Evolutionary conservation across 1,140 invertebrate genomes (phyloP).

Genomic region (Drosophila kepulauana): DNA sequence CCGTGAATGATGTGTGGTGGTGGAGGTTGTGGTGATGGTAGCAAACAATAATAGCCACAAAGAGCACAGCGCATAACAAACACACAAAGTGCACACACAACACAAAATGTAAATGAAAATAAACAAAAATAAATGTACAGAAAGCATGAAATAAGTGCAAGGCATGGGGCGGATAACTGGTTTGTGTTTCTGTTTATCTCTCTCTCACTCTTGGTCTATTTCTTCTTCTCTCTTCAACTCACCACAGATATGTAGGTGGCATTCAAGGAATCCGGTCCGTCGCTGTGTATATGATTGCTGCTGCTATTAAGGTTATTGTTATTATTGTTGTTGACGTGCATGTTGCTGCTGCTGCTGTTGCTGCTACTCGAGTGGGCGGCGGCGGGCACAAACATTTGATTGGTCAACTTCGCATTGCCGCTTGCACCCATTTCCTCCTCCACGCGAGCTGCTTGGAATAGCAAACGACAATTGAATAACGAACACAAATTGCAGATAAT

Average conservation of each 20-base stretch:
- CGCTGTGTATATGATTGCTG: slow-evolving; percentile 55
- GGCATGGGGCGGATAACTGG: slow-evolving; percentile 63
- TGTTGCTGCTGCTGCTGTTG: slow-evolving; percentile 52
- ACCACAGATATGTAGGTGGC: slow-evolving; percentile 91
- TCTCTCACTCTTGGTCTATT: too few species aligned
- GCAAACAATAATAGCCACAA: slow-evolving; percentile 47
- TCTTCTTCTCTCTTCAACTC: slow-evolving; percentile 84
- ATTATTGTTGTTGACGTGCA: slow-evolving; percentile 61
- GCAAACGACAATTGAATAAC: slow-evolving; percentile 1
- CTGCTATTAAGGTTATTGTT: slow-evolving; percentile 36
- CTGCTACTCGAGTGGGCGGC: slow-evolving; percentile 76
- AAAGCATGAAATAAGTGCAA: slow-evolving; percentile 79
- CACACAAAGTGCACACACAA: slow-evolving; percentile 66
- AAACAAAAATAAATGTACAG: slow-evolving; percentile 64
- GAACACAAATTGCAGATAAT: not conserved
- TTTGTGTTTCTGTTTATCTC: slow-evolving; percentile 1
- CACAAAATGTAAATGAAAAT: slow-evolving; percentile 74
- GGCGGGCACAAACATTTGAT: slow-evolving; percentile 86
- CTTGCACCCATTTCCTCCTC: slow-evolving; percentile 87
- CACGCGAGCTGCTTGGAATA: slow-evolving; percentile 85
- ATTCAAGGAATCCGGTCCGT: slow-evolving; percentile 86
- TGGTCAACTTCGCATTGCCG: slow-evolving; percentile 86
- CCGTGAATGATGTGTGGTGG: not conserved
- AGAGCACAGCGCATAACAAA: slow-evolving; percentile 58
- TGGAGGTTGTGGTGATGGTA: not conserved